Conservation (phyloP, 2,113 vertebrate genomes). For the Diphyllodes magnificus region DNA sequence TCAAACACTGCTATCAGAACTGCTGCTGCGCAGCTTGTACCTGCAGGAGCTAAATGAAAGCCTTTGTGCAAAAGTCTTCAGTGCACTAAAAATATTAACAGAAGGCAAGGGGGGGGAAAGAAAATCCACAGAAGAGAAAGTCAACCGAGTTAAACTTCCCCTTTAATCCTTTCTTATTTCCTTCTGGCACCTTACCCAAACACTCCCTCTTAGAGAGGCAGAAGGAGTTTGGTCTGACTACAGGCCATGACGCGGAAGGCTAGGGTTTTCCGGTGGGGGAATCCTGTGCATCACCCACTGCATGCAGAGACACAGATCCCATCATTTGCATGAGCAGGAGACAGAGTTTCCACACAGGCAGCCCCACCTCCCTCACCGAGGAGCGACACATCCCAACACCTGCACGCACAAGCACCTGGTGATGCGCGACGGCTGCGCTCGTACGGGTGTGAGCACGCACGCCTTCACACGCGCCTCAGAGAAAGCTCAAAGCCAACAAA, state of each 20-base stretch:
- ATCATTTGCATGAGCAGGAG: neutral
- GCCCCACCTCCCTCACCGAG: neutral
- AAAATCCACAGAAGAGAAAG: neutral
- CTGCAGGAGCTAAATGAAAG: neutral
- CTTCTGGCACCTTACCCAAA: neutral
- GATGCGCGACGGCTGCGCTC: fast-evolving
- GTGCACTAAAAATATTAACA: neutral
- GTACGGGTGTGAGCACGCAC: fast-evolving
- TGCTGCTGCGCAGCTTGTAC: neutral
- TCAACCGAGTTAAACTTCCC: neutral
- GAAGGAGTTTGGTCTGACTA: neutral
- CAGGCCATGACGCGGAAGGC: neutral
- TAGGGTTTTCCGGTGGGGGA: neutral
- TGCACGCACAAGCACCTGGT: neutral
- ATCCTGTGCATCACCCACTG: neutral
- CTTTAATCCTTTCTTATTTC: neutral
- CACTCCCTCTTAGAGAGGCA: neutral
- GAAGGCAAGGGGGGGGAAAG: neutral
- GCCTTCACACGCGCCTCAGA: fast-evolving
- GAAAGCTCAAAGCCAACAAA: neutral
- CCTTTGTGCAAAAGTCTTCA: neutral
- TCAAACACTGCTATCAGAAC: constrained; percentile 13
- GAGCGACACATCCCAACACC: neutral
- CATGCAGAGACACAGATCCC: neutral
- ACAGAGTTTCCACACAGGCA: neutral